A percentile compares a stretch with the other conserved stretches of the same genome.
These are phyloP conservation scores for Fabriciana adippe DNA, from an alignment of 2,888 invertebrate species.

Conservation along the genomic window DNA sequence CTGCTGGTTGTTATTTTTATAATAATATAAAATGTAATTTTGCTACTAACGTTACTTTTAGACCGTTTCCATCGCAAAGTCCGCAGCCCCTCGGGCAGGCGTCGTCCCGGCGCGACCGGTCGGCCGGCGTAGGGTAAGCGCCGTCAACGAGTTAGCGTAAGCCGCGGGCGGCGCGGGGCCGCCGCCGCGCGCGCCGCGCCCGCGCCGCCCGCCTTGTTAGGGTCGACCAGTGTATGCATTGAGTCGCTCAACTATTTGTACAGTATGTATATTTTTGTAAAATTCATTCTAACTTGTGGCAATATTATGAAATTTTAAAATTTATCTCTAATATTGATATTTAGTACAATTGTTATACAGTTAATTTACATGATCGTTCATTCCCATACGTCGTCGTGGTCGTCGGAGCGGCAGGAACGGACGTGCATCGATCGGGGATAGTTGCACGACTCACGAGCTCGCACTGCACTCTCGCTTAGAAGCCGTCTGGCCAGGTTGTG, in stretches of 20 bases:
- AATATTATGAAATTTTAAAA: conserved; percentile 76
- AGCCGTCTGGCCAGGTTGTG: conserved; percentile 64
- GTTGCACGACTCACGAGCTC: conserved; percentile 53
- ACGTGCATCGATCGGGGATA: conserved; percentile 26
- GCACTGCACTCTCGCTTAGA: conserved; percentile 37
- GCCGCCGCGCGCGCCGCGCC: conserved; percentile 32
- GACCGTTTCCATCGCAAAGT: not conserved
- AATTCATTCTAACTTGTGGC: conserved; percentile 77
- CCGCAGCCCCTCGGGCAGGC: not conserved
- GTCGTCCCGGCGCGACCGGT: conserved; percentile 12
- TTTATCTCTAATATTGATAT: conserved; percentile 68
- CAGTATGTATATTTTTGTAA: conserved; percentile 82
- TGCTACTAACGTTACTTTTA: not conserved
- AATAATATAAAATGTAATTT: conserved; percentile 12
- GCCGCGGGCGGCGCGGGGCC: conserved; percentile 38
- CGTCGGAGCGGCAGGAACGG: not conserved
- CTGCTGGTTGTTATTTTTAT: no score
- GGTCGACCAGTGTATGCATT: conserved; percentile 62
- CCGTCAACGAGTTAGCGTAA: conserved; percentile 79
- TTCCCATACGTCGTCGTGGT: conserved; percentile 34
- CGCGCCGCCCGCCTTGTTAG: conserved; percentile 40
- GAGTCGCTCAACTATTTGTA: conserved; percentile 77
- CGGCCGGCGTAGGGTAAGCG: conserved; percentile 54
- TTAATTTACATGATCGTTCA: conserved; percentile 36
- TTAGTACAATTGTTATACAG: conserved; percentile 74